Percentiles rank a stretch among this genome's conserved stretches.
Evolutionary conservation across 2,113 vertebrate genomes (phyloP).

Genomic region (Leuciscus idus): DNA sequence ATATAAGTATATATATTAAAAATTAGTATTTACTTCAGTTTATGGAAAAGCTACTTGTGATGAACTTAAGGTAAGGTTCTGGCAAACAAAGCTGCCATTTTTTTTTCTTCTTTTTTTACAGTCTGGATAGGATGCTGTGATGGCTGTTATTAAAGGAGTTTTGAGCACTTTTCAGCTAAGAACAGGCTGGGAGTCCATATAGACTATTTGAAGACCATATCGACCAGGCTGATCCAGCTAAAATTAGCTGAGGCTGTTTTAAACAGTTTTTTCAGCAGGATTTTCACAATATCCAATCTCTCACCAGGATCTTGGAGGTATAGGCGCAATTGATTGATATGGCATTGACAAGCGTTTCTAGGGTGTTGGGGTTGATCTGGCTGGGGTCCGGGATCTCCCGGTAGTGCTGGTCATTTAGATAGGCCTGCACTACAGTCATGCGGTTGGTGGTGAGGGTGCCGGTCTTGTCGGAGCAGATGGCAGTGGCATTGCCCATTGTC

Average conservation of each 20-base stretch:
- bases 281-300: slow-evolving; percentile 18
- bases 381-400: slow-evolving; percentile 80
- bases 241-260: neutral
- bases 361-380: slow-evolving; percentile 77
- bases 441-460: slow-evolving; percentile 92
- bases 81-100: neutral
- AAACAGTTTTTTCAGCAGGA: neutral
- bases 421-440: slow-evolving; percentile 89
- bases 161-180: too few species aligned
- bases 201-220: neutral
- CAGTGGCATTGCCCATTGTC: slow-evolving; percentile 92
- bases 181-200: too few species aligned
- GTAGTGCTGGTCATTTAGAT: slow-evolving; percentile 83
- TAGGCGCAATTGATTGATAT: slow-evolving; percentile 93
- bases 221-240: neutral
- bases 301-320: slow-evolving; percentile 93
- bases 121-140: too few species aligned
- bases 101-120: neutral
- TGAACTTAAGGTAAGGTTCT: neutral
- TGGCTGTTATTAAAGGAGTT: too few species aligned
- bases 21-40: too few species aligned
- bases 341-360: slow-evolving; percentile 85
- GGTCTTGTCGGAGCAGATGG: slow-evolving; percentile 92
- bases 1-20: too few species aligned
- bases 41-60: too few species aligned